A percentile compares a stretch with the other conserved stretches of the same genome.
phyloP scores from a whole-genome alignment of 2,797 vertebrate genomes.

The Smutsia gigantea region DNA sequence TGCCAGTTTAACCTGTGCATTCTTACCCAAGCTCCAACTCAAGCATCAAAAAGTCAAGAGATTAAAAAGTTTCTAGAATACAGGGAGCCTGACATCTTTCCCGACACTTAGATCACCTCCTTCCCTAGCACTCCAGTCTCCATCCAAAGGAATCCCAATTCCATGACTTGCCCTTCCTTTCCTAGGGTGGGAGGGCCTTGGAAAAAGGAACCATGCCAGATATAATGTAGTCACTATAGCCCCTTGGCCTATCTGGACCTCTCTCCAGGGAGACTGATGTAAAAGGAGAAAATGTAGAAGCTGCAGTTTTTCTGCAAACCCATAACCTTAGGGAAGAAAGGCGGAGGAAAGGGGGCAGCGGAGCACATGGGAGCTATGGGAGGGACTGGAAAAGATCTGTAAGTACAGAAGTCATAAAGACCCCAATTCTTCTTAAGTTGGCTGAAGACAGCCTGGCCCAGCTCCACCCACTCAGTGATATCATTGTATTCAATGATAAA shows the following conservation, averaged over 20 bases:
- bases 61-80: constrained; percentile 17
- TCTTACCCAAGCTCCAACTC: background rate
- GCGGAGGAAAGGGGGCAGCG: background rate
- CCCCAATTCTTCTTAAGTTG: constrained; percentile 78
- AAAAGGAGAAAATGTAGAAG: constrained; percentile 64
- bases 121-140: background rate
- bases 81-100: background rate
- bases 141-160: constrained; percentile 28
- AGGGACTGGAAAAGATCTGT: constrained; percentile 84
- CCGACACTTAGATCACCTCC: constrained; percentile 43
- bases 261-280: constrained; percentile 53
- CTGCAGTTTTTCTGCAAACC: constrained; percentile 85
- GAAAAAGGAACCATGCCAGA: constrained; percentile 25
- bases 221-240: constrained; percentile 72
- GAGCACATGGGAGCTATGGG: background rate
- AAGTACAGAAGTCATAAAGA: constrained; percentile 84
- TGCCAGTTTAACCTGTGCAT: background rate
- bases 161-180: background rate
- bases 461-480: constrained; percentile 82
- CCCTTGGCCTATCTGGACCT: constrained; percentile 37
- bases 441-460: constrained; percentile 23
- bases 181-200: background rate
- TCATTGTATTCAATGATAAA: constrained; percentile 81
- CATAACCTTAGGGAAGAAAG: constrained; percentile 81
- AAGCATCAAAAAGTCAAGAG: background rate